Conservation (phyloP, 2,888 invertebrate genomes). For the Zaprionus bogoriensis region DNA sequence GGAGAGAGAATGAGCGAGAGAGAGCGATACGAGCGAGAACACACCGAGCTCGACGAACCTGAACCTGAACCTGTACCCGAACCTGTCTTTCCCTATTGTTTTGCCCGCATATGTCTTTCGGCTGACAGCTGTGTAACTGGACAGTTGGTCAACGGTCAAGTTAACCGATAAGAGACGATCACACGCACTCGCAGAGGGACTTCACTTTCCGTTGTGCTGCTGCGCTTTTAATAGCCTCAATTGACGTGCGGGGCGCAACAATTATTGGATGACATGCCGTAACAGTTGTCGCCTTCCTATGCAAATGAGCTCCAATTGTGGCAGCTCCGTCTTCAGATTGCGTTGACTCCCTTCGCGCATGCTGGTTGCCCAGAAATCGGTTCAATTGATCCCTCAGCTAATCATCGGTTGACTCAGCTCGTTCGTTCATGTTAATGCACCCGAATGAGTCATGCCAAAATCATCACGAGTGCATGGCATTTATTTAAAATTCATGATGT, state of each 20-base stretch:
- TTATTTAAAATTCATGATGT: too few species aligned
- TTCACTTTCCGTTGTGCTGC: constrained; percentile 61
- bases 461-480: too few species aligned
- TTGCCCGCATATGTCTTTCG: constrained; percentile 2
- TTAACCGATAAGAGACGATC: constrained; percentile 37
- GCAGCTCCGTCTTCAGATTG: background rate
- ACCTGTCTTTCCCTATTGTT: constrained; percentile 2
- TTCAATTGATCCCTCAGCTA: background rate
- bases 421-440: background rate
- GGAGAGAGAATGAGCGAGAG: constrained; percentile 11
- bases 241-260: constrained; percentile 43
- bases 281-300: constrained; percentile 40
- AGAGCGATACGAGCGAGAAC: constrained; percentile 30
- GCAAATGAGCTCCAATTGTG: constrained; percentile 33
- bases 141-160: constrained; percentile 18
- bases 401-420: background rate
- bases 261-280: constrained; percentile 39
- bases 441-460: too few species aligned
- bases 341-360: background rate
- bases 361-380: constrained; percentile 1
- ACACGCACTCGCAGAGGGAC: constrained; percentile 16
- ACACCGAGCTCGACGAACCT: background rate
- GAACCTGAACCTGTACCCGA: constrained; percentile 4
- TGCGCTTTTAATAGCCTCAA: constrained; percentile 57
- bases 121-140: constrained; percentile 3